Percentiles rank a stretch among this genome's conserved stretches.
phyloP scores from a whole-genome alignment of 2,888 invertebrate species.

The Scaptomyza parva region DNA sequence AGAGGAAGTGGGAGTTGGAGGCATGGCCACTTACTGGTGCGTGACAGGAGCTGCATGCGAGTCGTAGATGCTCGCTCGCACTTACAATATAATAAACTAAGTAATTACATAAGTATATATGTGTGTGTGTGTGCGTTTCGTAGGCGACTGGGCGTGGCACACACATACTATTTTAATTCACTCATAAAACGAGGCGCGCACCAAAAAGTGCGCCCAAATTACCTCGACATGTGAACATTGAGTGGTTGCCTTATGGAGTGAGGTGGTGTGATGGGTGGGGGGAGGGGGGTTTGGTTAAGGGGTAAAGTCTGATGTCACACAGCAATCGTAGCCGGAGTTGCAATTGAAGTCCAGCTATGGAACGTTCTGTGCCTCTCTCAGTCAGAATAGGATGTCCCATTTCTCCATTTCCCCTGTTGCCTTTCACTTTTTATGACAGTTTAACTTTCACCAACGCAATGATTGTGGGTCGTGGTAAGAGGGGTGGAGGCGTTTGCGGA shows the following conservation, averaged over 20 bases:
- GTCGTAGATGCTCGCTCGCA: conserved; percentile 62
- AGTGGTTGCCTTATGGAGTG: background rate
- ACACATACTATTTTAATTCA: conserved; percentile 71
- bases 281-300: background rate
- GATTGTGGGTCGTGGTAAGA: conserved; percentile 41
- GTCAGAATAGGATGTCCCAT: no score
- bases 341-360: background rate
- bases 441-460: conserved; percentile 68
- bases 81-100: conserved; percentile 80
- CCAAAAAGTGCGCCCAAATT: conserved; percentile 80
- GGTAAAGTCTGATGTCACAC: conserved; percentile 24
- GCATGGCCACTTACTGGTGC: conserved; percentile 39
- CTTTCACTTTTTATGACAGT: conserved; percentile 81
- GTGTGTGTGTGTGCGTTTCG: conserved; percentile 18
- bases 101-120: conserved; percentile 65
- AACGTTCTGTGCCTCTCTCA: conserved; percentile 10
- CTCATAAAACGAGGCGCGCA: conserved; percentile 72
- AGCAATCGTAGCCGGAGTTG: conserved; percentile 10
- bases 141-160: conserved; percentile 53
- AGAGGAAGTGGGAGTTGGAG: no score
- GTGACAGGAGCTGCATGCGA: conserved; percentile 32
- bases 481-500: conserved; percentile 11
- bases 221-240: conserved; percentile 72
- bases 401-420: conserved; percentile 70
- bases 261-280: background rate